Conservation (phyloP, 1,140 invertebrate species). For the Drosophila serrata region DNA sequence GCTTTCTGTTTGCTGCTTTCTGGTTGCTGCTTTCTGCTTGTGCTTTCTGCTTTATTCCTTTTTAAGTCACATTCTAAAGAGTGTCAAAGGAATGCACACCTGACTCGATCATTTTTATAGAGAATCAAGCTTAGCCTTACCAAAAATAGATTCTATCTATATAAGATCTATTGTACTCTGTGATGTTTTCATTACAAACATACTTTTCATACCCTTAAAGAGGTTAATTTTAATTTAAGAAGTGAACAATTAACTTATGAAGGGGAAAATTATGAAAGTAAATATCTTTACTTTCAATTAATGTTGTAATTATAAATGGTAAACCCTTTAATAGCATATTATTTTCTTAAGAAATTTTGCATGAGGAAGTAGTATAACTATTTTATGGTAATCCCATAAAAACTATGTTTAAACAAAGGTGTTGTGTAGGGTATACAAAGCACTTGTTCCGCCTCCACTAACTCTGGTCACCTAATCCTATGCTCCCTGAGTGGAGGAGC, state of each 20-base stretch:
- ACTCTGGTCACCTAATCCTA: constrained; percentile 19
- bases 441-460: not conserved
- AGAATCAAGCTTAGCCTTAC: constrained; percentile 24
- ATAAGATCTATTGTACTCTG: not conserved
- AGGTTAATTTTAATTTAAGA: too few relatives aligned
- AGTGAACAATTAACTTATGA: not conserved
- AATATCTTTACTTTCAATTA: not conserved
- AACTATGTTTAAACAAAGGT: not conserved
- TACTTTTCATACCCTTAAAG: not conserved
- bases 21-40: not conserved
- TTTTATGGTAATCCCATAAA: not conserved
- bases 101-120: constrained; percentile 10
- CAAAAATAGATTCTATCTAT: not conserved
- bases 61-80: constrained; percentile 18
- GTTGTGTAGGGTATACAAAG: constrained; percentile 4
- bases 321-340: not conserved
- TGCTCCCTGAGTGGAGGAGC: not conserved
- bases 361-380: too few relatives aligned
- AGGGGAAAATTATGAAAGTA: not conserved
- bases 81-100: constrained; percentile 38
- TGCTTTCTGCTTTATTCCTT: not conserved
- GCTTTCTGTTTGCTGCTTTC: not conserved
- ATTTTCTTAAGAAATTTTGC: not conserved
- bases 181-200: not conserved
- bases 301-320: too few relatives aligned